Conservation (phyloP, 2,113 vertebrate species). For the Lichenostomus cassidix region DNA sequence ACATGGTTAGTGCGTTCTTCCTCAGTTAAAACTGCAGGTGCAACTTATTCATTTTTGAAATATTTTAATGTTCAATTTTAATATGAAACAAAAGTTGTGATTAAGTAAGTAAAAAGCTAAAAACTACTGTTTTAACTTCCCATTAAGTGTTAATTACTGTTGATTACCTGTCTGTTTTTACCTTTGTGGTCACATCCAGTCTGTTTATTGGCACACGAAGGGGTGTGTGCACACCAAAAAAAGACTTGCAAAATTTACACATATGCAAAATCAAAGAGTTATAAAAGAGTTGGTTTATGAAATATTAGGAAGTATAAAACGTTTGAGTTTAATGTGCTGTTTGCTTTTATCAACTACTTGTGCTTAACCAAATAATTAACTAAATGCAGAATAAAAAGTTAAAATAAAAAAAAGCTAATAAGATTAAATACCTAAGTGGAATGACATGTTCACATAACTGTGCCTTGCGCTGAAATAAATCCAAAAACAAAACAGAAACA, state of each 20-base stretch:
- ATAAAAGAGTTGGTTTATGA: not conserved
- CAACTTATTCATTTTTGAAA: not conserved
- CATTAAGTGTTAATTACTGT: not conserved
- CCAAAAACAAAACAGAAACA: too few species aligned
- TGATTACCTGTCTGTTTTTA: not conserved
- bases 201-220: not conserved
- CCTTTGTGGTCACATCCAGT: not conserved
- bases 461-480: not conserved
- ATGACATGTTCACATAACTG: not conserved
- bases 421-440: not conserved
- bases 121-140: not conserved
- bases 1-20: fast-evolving
- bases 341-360: not conserved
- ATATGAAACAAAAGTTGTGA: not conserved
- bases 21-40: not conserved
- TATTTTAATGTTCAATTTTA: not conserved
- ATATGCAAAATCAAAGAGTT: not conserved
- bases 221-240: not conserved
- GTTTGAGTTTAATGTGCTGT: not conserved
- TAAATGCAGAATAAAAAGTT: not conserved
- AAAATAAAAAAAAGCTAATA: not conserved
- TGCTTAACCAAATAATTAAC: not conserved
- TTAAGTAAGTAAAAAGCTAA: not conserved
- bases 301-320: not conserved
- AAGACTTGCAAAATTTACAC: not conserved